Base-by-base conservation (phyloP, 1,140 invertebrate species). In the Danaus plexippus region DNA sequence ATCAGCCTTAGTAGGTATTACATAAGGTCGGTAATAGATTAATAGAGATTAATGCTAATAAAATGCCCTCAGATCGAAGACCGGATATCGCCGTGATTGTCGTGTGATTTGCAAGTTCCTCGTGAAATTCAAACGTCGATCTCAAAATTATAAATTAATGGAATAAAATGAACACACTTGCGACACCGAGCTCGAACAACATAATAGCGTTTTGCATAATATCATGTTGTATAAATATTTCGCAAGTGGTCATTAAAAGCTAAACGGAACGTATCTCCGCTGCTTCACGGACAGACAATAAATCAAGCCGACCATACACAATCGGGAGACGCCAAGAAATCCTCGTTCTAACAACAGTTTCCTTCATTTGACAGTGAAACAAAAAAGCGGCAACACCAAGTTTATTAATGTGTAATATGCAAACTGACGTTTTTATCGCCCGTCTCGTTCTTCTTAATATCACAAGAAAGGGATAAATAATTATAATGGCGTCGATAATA, bases 381-480 rank as follows among this genome's bases (percentile, higher is more conserved):
- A 18, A 48, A 48, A 18, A 32, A 48, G n/a, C 47, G 47, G 22
- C 15, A n/a, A 18, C 15, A 15, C n/a, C 1, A 66, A 49, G 51
- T 71, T 73, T 67, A 71, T 69, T 60, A 54, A 59, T 54, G 59
- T 74, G 65, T 64, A 66, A 58, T 65, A 65, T 53, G 58, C 59
- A 52, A 48, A 61, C 57, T 49, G 55, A 50, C 43, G 15, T 56
- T 12, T 50, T 57, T 52, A 49, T 63, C 61, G 46, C 52, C 59
- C 51, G 60, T 61, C 56, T 50, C 52, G 2, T 18, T 48, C 15
- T 48, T 32, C 22, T 32, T 32, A 8, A 32, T 32, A 32, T 32
- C 5, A 32, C 5, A 32, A 32, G 22, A 32, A 6, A 32, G 22
- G 7, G 22, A 32, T 32, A 32, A 32, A 32, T 32, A 32, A 32